Evolutionary conservation across 1,140 invertebrate genomes (phyloP).

Genomic region (Trypoxylus dichotomus): DNA sequence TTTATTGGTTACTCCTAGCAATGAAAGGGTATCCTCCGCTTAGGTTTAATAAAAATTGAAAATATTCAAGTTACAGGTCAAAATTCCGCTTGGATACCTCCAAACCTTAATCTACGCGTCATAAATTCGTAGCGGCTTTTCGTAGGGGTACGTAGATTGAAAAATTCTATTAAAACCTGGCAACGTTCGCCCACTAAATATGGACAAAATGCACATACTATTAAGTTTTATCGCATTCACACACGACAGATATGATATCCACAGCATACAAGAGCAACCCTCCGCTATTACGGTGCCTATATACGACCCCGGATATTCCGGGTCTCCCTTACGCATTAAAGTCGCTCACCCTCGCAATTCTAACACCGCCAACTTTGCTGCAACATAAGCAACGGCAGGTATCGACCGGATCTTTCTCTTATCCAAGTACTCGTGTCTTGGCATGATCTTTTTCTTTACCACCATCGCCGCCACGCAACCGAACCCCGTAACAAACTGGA

Average conservation of each 20-base stretch:
- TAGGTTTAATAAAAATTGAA: too few species aligned
- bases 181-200: not conserved
- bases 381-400: not conserved
- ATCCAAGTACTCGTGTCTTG: not conserved
- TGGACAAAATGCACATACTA: slow-evolving; percentile 23
- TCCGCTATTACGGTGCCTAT: not conserved
- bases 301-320: slow-evolving; percentile 11
- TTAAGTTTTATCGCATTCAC: slow-evolving; percentile 25
- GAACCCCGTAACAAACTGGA: slow-evolving; percentile 21
- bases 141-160: not conserved
- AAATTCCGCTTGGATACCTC: too few species aligned
- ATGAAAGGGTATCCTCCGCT: too few species aligned
- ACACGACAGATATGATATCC: not conserved
- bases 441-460: not conserved
- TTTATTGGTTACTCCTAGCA: too few species aligned
- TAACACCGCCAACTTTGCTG: not conserved
- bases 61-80: too few species aligned
- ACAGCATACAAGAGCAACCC: not conserved
- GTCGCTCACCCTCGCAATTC: not conserved
- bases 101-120: too few species aligned
- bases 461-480: not conserved
- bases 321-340: slow-evolving; percentile 25
- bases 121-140: too few species aligned
- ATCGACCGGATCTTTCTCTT: slow-evolving; percentile 18
- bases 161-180: slow-evolving; percentile 17